Base-by-base conservation (phyloP, 2,797 vertebrate genomes). In the Pyrocephalus nanus region DNA sequence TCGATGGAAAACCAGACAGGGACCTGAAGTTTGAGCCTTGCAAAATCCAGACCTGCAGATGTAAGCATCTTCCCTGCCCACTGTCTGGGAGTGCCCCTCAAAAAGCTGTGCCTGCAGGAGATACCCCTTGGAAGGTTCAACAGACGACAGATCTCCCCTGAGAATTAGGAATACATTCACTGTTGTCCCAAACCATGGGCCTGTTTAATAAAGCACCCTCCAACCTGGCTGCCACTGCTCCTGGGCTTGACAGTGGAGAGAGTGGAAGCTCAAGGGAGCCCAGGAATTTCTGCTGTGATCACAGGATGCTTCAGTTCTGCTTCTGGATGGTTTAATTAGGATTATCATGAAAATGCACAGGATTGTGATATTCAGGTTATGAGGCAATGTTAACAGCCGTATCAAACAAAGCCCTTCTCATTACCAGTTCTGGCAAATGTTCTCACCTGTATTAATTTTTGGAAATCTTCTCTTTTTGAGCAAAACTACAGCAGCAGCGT, bases 191-290 rank as follows among this genome's bases (percentile, higher is more conserved):
- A 85, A 57, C 21, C 74, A 43, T 0, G 0, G 43, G 5, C 8
- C 17, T 75, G 57, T 10, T 61, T 30, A 30, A 65, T 34, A 69
- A 45, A 84, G 7, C 62, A 48, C 51, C 77, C 47, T 69, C 42
- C 54, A 69, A 2, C 25, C 58, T 12, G 60, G n/a, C 72, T 92
- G 70, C 51, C 29, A 12, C 67, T 16, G 12, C 36, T 15, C 26
- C 45, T 30, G 80, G 48, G 32, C 47, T 61, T 53, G 69, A 34
- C 12, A 50, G 55, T 5, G 1, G 40, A 14, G 66, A 61, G 48
- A 19, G 16, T 2, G 0, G 17, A 66, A 72, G 50, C 0, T 0
- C 1, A 8, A 20, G 55, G 42, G 34, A 89, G 43, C 57, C 26
- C 45, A 8, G 69, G 61, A 62, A 76, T 29, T 82, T 22, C 81